phyloP scores from a whole-genome alignment of 2,888 invertebrate genomes.

The Melikaiella ostensackeni region DNA sequence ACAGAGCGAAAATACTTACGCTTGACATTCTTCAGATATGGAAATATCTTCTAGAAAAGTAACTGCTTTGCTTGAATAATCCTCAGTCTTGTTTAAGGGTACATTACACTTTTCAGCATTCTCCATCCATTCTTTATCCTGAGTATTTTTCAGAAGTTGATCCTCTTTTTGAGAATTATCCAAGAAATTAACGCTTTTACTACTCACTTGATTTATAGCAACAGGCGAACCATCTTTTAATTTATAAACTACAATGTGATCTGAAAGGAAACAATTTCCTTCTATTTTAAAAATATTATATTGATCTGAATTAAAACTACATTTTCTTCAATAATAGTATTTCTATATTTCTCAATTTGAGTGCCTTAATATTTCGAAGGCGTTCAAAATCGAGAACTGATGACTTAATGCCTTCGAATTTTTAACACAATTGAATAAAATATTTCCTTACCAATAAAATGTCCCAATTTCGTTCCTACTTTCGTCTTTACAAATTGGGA shows the following conservation, averaged over 20 bases:
- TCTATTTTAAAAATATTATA: conserved; percentile 1
- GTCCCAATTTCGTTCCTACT: conserved; percentile 79
- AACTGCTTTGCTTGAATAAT: not conserved
- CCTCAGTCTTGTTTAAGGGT: not conserved
- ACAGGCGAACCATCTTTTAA: conserved; percentile 76
- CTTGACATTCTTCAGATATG: conserved; percentile 20
- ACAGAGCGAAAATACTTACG: conserved; percentile 34
- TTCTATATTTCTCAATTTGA: too few relatives aligned
- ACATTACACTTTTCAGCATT: too few relatives aligned
- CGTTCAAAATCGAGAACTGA: not conserved
- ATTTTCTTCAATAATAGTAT: too few relatives aligned
- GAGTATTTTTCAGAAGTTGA: too few relatives aligned
- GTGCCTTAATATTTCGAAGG: too few relatives aligned
- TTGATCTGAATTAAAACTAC: too few relatives aligned
- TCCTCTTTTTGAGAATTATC: not conserved
- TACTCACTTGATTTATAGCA: conserved; percentile 6
- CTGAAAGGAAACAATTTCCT: conserved; percentile 70
- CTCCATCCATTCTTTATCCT: too few relatives aligned
- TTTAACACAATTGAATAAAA: too few relatives aligned
- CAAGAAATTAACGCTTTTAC: not conserved
- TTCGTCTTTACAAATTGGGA: conserved; percentile 79
- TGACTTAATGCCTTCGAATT: too few relatives aligned
- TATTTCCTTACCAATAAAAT: conserved; percentile 79
- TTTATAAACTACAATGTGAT: conserved; percentile 79
- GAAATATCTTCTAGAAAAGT: conserved; percentile 40